Percentiles rank a stretch among this genome's conserved stretches.
These are phyloP conservation scores for Drosophila kurseongensis DNA, from an alignment of 1,140 invertebrate species.

Conservation along the genomic window DNA sequence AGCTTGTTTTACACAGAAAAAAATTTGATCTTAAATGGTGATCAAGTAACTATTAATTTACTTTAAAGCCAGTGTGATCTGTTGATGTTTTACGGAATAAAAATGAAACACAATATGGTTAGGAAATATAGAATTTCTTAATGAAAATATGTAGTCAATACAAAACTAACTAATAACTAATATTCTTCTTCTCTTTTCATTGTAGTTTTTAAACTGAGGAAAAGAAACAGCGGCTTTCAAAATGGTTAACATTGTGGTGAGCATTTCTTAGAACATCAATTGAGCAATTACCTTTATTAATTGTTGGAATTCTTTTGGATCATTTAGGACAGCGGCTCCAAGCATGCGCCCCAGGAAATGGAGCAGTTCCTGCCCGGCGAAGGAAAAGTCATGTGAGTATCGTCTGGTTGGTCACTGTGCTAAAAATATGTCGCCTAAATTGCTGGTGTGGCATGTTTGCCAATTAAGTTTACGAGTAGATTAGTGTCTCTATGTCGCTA, in stretches of 20 bases:
- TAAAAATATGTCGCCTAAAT: constrained; percentile 48
- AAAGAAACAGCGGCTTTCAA: constrained; percentile 36
- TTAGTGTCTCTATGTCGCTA: constrained; percentile 29
- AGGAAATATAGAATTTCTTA: no score
- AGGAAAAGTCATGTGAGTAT: constrained; percentile 70
- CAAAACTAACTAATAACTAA: neutral
- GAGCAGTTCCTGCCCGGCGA: constrained; percentile 88
- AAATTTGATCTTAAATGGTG: neutral
- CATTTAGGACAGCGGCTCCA: constrained; percentile 67
- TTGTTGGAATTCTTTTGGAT: constrained; percentile 29
- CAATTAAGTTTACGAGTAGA: constrained; percentile 63
- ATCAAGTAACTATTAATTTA: constrained; percentile 5
- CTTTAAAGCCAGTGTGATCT: neutral
- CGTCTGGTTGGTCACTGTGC: constrained; percentile 13
- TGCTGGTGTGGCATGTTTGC: constrained; percentile 33
- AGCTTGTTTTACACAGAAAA: neutral
- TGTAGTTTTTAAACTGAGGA: constrained; percentile 49
- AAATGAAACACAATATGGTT: neutral
- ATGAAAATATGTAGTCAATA: no score
- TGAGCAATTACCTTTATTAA: constrained; percentile 26
- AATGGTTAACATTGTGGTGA: constrained; percentile 82
- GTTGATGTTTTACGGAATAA: neutral
- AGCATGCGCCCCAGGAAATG: constrained; percentile 85
- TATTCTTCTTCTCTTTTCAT: constrained; percentile 6
- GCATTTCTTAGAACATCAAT: constrained; percentile 30